These are phyloP conservation scores for Cossypha polioptera DNA, from an alignment of 2,797 vertebrate species.

Conservation along the genomic window DNA sequence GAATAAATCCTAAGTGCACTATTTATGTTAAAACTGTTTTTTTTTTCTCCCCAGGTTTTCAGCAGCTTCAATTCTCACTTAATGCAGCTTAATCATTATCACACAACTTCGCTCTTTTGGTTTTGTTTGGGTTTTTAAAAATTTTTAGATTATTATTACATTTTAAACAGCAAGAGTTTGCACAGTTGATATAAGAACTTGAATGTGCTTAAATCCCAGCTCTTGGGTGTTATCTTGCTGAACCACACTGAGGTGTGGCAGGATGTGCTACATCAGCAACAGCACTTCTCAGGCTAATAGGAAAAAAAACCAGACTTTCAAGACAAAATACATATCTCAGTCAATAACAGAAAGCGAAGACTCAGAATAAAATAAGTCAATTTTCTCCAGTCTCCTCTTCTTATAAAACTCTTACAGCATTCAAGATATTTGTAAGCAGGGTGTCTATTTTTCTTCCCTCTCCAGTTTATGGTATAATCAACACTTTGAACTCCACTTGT, in stretches of 20 bases:
- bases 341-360: neutral
- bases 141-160: neutral
- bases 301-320: neutral
- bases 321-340: neutral
- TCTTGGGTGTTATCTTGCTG: neutral
- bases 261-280: neutral
- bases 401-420: neutral
- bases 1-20: neutral
- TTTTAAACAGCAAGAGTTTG: neutral
- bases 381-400: neutral
- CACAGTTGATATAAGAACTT: neutral
- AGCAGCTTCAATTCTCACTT: neutral
- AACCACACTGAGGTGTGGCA: neutral
- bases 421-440: neutral
- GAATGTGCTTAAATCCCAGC: neutral
- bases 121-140: neutral
- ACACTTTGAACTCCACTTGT: neutral
- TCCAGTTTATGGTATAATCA: neutral
- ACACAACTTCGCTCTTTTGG: neutral
- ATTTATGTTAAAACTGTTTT: neutral
- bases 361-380: neutral
- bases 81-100: neutral
- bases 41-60: neutral
- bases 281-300: neutral
- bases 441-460: neutral